Evolutionary conservation across 1,140 invertebrate species (phyloP), one percentile per base, ranked within the genome.

Genomic region (Scaptomyza graminum): DNA sequence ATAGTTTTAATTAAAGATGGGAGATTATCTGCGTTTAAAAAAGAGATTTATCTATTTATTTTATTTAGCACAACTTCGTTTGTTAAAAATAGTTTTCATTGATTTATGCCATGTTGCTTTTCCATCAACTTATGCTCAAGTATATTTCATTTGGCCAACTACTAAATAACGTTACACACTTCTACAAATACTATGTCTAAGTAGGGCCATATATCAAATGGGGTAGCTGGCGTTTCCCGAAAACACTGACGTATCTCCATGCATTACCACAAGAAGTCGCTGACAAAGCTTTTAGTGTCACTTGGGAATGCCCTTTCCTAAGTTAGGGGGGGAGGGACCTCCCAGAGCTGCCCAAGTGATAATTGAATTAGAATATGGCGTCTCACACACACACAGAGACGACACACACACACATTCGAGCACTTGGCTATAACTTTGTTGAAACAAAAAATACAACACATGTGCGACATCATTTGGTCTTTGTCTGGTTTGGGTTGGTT

Each of bases 301-400:
- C 59, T 77, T 66, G 44, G 41, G 16, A 41, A 34, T 59, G 25
- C 18, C 13, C 50, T 25, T 16, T 44, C 46, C 64, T 47, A 15
- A 31, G 7, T 55, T 49, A 43, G 31, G 31, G 31, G 1, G 8
- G 31, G 15, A 13, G 18, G 52, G 43, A 44, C 43, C 49, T 43
- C 16, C 55, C 57, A 67, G 49, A 49, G 76, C 80, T 66, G 66
- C 55, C 76, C 79, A 79, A 81, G 76, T 88, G 88, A 88, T 90
- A 90, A 90, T 90, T 90, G 88, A 90, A 90, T 90, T 90, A 90
- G 88, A 90, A 90, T 90, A 88, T 88, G 87, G 87, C 81, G 79
- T 76, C 78, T 61, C 69, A 63, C 67, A 68, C 66, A 71, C 44
- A 50, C 34, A 76, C 72, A 63, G 50, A 64, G 44, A 57, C 67